Evolutionary conservation across 2,888 invertebrate genomes (phyloP).

Genomic region (Ellobium chinense): DNA sequence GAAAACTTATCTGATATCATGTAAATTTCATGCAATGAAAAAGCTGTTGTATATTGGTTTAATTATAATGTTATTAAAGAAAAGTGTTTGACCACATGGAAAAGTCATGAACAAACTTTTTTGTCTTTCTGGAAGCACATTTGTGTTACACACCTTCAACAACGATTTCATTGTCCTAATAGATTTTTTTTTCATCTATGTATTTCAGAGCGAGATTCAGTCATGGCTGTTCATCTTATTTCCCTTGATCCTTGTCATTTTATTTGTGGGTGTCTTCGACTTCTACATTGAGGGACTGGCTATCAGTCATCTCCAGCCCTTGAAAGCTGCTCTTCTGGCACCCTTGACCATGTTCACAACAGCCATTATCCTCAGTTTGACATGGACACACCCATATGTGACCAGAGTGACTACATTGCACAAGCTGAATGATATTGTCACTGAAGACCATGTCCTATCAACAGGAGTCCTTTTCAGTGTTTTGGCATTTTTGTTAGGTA

Average conservation of each 20-base stretch:
- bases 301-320: conserved; percentile 74
- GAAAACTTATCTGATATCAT: too few relatives aligned
- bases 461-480: conserved; percentile 80
- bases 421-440: conserved; percentile 69
- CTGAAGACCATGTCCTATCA: conserved; percentile 79
- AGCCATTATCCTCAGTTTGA: conserved; percentile 74
- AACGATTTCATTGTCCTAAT: too few relatives aligned
- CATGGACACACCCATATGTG: conserved; percentile 78
- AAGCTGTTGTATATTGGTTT: too few relatives aligned
- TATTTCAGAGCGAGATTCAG: conserved; percentile 64
- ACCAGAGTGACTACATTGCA: conserved; percentile 69
- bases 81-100: too few relatives aligned
- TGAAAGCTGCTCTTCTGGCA: conserved; percentile 76
- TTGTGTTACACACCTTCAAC: too few relatives aligned
- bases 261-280: conserved; percentile 80
- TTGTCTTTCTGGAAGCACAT: too few relatives aligned
- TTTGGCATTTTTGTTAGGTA: conserved; percentile 80
- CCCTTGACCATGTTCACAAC: conserved; percentile 78
- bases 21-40: too few relatives aligned
- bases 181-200: too few relatives aligned
- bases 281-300: conserved; percentile 80
- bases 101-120: too few relatives aligned
- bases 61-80: too few relatives aligned
- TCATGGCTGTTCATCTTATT: conserved; percentile 74
- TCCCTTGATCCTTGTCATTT: conserved; percentile 76